These are phyloP conservation scores for Hemiprocne comata DNA, from an alignment of 2,113 vertebrate genomes.

Conservation along the genomic window DNA sequence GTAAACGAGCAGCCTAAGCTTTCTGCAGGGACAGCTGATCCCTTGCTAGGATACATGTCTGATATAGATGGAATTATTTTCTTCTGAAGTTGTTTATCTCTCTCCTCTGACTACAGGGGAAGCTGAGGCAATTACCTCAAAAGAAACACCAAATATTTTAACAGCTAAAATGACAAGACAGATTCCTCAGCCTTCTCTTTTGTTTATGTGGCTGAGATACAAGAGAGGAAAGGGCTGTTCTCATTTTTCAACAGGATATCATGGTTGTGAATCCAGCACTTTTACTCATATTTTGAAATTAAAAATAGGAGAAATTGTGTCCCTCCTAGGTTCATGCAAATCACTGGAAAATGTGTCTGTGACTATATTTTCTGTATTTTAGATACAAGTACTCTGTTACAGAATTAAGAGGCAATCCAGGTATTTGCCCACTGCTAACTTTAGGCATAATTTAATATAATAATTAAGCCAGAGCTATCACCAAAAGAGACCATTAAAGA, in stretches of 20 bases:
- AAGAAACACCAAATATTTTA: conserved; percentile 52
- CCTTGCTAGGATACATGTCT: neutral
- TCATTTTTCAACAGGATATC: neutral
- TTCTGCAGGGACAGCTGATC: conserved; percentile 52
- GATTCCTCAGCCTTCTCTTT: neutral
- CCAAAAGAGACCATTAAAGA: fast-evolving
- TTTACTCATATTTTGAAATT: neutral
- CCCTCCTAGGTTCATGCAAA: neutral
- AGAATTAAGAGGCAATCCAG: neutral
- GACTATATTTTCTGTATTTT: neutral
- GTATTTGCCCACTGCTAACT: neutral
- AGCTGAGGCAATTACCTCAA: neutral
- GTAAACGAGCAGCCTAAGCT: conserved; percentile 34
- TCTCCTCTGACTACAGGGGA: conserved; percentile 6
- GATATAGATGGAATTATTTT: conserved; percentile 7
- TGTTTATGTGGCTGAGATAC: neutral
- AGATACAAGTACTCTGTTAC: neutral
- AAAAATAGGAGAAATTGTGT: neutral
- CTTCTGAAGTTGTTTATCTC: conserved; percentile 51
- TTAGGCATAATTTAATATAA: neutral
- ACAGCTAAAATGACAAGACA: neutral
- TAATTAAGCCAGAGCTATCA: neutral
- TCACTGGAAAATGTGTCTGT: neutral
- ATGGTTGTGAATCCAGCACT: neutral
- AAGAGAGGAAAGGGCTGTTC: neutral